Percentiles rank a stretch among this genome's conserved stretches.
These are phyloP conservation scores for Sarotherodon lohbergeri DNA, from an alignment of 2,113 vertebrate genomes.

Conservation along the genomic window DNA sequence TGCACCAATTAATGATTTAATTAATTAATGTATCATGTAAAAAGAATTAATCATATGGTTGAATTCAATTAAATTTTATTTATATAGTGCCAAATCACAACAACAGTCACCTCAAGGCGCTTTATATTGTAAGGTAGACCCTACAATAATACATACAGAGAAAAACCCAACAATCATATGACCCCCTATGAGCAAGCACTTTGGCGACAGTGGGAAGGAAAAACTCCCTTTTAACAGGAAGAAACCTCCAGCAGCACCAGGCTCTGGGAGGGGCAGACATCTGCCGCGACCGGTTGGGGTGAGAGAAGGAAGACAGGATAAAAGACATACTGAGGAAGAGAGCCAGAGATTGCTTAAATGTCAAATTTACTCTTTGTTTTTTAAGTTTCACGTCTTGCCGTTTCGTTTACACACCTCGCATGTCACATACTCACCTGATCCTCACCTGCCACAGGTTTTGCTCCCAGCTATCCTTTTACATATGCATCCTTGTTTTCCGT, in stretches of 20 bases:
- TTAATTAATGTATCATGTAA: not conserved
- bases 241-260: fast-evolving
- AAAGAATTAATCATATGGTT: not conserved
- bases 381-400: fast-evolving
- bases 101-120: not conserved
- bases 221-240: not conserved
- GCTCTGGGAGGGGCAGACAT: not conserved
- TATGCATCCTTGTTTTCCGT: not conserved
- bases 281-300: fast-evolving
- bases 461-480: not conserved
- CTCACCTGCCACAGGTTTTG: not conserved
- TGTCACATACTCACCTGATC: not conserved
- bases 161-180: not conserved
- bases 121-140: not conserved
- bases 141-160: not conserved
- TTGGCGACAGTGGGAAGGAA: not conserved
- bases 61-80: not conserved
- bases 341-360: fast-evolving
- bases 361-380: not conserved
- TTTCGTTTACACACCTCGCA: not conserved
- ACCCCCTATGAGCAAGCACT: not conserved
- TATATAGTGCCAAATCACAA: not conserved
- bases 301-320: fast-evolving
- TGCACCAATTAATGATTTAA: not conserved
- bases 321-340: fast-evolving